Evolutionary conservation across 2,113 vertebrate genomes (phyloP), one percentile per base, ranked within the genome.

Genomic region (Ictalurus furcatus): DNA sequence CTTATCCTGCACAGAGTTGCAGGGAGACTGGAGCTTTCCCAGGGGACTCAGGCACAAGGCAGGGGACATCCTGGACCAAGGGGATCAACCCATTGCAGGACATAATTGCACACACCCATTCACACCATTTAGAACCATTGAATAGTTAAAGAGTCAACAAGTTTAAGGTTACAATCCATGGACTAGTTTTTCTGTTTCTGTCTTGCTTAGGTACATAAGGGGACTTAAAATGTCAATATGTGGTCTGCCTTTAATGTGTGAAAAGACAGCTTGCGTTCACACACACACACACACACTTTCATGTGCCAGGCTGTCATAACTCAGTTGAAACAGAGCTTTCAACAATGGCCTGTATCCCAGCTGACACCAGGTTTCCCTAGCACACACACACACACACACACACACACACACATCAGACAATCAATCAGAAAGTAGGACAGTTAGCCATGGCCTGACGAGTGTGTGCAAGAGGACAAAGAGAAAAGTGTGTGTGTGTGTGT

Each of bases 401-500:
- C 37, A 65, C 28, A 34, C 23, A 65, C 19, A 40, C 8, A 84
- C 58, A 63, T 76, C 65, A 61, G 44, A 76, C 84, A 95, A 94
- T 95, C 19, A 9, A 23, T 19, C 17, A 74, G 21, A 44, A 44
- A 74, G 71, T 74, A 95, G 94, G 95, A 94, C 94, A 95, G 92
- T 92, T 94, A 91, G 92, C 81, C 85, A 90, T 63, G 84, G 14
- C 79, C 86, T 88, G 25, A 65, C n/a, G 34, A 61, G 14, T 52
- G 25, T 73, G 58, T 63, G 25, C 14, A 34, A 25, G 25, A 48
- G 44, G 44, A 59, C 19, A 34, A 69, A 16, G 13, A 40, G 8
- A 21, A 40, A 40, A 6, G 54, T 88, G 61, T 87, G 90, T 90
- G 67, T 87, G 16, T 40, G 8, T 87, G 81, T 89, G 86, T 88